Evolutionary conservation across 2,113 vertebrate genomes (phyloP), one percentile per base, ranked within the genome.

Genomic region (Amblyornis subalaris): DNA sequence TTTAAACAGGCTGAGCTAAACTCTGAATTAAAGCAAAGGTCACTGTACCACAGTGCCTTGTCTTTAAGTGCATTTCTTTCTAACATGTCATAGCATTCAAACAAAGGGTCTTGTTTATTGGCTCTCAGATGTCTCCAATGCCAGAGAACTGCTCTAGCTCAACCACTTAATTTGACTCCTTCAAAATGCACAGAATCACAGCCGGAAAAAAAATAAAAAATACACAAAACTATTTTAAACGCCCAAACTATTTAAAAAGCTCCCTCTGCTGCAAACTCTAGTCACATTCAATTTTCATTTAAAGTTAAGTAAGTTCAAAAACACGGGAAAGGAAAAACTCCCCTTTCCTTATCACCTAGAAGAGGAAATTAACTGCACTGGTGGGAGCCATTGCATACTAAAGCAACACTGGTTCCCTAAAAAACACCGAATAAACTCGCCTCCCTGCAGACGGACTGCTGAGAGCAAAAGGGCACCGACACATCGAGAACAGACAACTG

Each of bases 141-240:
- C 3, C 36, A 57, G 19, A 38, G 26, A 73, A 55, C 13, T 4
- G 3, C 13, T 45, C 40, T 48, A 18, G 31, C 36, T 64, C 54
- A 35, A 45, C 12, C 21, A 22, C 22, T 72, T 5, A 44, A 29
- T 25, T 44, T 54, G 12, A 44, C 7, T 7, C 16, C 28, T 61
- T 47, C 50, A 48, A 14, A 53, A 42, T 1, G 3, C 58, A 48
- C 10, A 42, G 15, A 71, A 71, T 13, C 25, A 40, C 7, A 58
- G 35, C 4, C 11, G 9, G 1, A 14, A 29, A 51, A 61, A 29
- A 22, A 4, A 25, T 2, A 66, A 36, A 51, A 61, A 45, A 8
- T 1, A 57, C 4, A 35, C 0, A 0, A n/a, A 42, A 45, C 10
- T 1, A 72, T 33, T 62, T 51, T 10, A 71, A 47, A 19, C 1